phyloP scores from a whole-genome alignment of 2,888 invertebrate genomes.

The Molorchus minor region DNA sequence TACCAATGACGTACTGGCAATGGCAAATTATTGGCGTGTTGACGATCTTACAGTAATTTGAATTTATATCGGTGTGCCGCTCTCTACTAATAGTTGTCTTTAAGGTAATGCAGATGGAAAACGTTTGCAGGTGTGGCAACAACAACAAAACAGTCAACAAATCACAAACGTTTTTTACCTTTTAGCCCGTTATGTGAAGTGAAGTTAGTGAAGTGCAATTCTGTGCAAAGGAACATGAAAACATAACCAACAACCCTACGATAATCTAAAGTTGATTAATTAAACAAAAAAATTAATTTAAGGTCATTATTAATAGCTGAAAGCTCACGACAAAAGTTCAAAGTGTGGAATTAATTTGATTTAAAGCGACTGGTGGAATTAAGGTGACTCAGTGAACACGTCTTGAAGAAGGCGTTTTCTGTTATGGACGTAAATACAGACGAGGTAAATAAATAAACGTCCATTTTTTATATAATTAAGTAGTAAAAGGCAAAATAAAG shows the following conservation, averaged over 20 bases:
- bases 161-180: no score
- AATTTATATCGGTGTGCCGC: constrained; percentile 11
- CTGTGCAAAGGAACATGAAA: no score
- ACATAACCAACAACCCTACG: constrained; percentile 32
- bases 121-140: not conserved
- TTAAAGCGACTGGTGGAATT: not conserved
- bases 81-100: constrained; percentile 1
- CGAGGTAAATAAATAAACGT: constrained; percentile 34
- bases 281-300: not conserved
- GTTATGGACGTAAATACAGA: no score
- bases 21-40: no score
- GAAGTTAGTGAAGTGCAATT: no score
- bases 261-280: not conserved
- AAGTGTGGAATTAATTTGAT: constrained; percentile 1
- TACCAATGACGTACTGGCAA: no score
- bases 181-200: no score
- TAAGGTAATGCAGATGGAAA: not conserved
- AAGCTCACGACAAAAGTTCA: not conserved
- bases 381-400: constrained; percentile 36
- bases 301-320: not conserved
- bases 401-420: no score
- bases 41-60: no score
- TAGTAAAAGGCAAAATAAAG: no score
- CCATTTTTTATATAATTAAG: no score
- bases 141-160: constrained; percentile 4